These are phyloP conservation scores for Liodrosophila aerea DNA, from an alignment of 2,888 invertebrate species.

Conservation along the genomic window DNA sequence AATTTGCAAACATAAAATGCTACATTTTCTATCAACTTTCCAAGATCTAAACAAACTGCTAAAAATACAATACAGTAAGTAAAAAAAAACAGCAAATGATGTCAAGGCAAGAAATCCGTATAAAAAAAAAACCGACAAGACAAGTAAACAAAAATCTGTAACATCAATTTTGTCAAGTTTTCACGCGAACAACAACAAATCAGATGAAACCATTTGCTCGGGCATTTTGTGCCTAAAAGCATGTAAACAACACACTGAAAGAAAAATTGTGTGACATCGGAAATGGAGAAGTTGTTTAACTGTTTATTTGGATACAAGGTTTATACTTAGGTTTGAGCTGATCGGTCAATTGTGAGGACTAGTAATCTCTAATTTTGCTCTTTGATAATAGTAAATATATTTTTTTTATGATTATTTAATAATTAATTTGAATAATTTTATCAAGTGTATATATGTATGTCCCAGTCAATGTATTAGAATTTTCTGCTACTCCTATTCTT, in stretches of 20 bases:
- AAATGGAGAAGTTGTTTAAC: too few species aligned
- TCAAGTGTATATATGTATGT: too few species aligned
- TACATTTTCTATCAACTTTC: constrained; percentile 44
- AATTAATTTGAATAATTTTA: too few species aligned
- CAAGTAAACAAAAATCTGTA: constrained; percentile 58
- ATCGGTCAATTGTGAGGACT: too few species aligned
- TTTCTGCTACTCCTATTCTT: constrained; percentile 1
- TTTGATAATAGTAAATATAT: too few species aligned
- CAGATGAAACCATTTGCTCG: constrained; percentile 41
- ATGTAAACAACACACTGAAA: constrained; percentile 39
- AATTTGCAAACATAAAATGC: constrained; percentile 53
- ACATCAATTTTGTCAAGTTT: constrained; percentile 67
- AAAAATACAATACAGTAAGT: constrained; percentile 50
- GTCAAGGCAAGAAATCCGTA: constrained; percentile 17
- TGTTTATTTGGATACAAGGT: too few species aligned
- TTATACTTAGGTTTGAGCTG: neutral
- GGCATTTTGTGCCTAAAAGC: constrained; percentile 50
- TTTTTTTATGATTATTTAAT: too few species aligned
- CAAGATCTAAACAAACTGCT: constrained; percentile 59
- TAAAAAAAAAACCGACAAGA: constrained; percentile 10
- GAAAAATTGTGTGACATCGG: neutral
- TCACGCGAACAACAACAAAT: constrained; percentile 54
- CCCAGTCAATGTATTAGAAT: too few species aligned
- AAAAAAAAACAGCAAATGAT: neutral
- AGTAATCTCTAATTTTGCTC: too few species aligned